Percentiles rank a stretch among this genome's conserved stretches.
phyloP scores from a whole-genome alignment of 2,113 vertebrate genomes.

The Triplophysa siluroides region DNA sequence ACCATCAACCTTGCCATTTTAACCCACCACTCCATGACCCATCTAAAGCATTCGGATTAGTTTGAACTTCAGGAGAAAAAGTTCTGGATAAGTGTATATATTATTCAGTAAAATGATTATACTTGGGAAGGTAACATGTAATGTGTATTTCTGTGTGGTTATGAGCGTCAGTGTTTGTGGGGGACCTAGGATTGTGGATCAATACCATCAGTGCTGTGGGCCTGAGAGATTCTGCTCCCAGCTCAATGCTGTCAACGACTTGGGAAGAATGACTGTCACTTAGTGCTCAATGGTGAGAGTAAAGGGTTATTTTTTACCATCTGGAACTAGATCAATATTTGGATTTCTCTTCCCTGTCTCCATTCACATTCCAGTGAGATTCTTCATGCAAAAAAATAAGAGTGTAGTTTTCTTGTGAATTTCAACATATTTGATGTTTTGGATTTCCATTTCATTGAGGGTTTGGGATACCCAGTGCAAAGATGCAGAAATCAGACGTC shows the following conservation, averaged over 20 bases:
- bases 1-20: too few relatives aligned
- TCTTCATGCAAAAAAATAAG: too few relatives aligned
- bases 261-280: constrained; percentile 44
- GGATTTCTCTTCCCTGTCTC: neutral
- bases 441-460: too few relatives aligned
- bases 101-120: too few relatives aligned
- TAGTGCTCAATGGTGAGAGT: constrained; percentile 2
- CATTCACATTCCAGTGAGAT: neutral
- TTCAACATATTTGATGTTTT: too few relatives aligned
- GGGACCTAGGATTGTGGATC: constrained; percentile 33
- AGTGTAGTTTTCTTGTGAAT: too few relatives aligned
- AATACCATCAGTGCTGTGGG: constrained; percentile 31
- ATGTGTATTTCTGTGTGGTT: neutral
- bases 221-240: neutral
- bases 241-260: constrained; percentile 50
- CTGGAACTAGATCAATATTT: constrained; percentile 34
- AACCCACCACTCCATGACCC: too few relatives aligned
- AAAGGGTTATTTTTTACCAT: constrained; percentile 32
- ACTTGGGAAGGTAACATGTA: neutral
- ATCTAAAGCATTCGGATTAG: too few relatives aligned
- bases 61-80: too few relatives aligned
- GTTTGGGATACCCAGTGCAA: too few relatives aligned
- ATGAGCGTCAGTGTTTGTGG: constrained; percentile 16
- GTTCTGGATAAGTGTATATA: too few relatives aligned
- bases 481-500: too few relatives aligned